These are phyloP conservation scores for Zaprionus africanus DNA, from an alignment of 1,140 invertebrate species.

Conservation along the genomic window DNA sequence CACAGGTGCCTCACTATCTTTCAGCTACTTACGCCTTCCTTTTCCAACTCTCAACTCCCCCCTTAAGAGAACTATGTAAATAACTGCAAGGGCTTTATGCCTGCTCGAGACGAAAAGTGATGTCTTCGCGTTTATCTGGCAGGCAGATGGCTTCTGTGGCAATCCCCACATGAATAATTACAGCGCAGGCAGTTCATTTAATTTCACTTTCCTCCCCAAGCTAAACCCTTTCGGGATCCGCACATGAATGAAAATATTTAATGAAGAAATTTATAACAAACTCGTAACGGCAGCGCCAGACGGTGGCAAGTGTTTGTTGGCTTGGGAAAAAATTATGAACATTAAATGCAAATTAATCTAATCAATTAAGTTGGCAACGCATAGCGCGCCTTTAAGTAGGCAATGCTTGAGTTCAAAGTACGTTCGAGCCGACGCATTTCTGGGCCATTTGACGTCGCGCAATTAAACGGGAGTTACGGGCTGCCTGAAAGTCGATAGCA, in stretches of 20 bases:
- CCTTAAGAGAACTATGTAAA: constrained; percentile 42
- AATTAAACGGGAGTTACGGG: constrained; percentile 52
- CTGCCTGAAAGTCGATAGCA: constrained; percentile 39
- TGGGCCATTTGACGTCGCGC: constrained; percentile 63
- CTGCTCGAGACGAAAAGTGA: constrained; percentile 25
- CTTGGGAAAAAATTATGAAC: constrained; percentile 72
- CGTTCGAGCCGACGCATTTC: constrained; percentile 33
- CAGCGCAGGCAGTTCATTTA: constrained; percentile 72
- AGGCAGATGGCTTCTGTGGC: constrained; percentile 19
- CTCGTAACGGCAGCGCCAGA: constrained; percentile 44
- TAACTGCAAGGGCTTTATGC: constrained; percentile 19
- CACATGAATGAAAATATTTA: constrained; percentile 75
- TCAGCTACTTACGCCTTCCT: not conserved
- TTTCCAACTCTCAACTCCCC: not conserved
- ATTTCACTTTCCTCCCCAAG: constrained; percentile 59
- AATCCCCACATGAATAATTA: constrained; percentile 81
- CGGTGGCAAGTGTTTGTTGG: constrained; percentile 31
- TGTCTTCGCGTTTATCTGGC: constrained; percentile 44
- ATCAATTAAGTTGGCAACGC: constrained; percentile 63
- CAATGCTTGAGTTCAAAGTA: constrained; percentile 52
- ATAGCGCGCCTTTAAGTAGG: constrained; percentile 1
- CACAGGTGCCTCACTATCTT: not conserved
- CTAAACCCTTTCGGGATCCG: constrained; percentile 48
- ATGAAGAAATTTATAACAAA: constrained; percentile 81
- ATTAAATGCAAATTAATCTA: constrained; percentile 79